phyloP scores from a whole-genome alignment of 2,113 vertebrate species.

The Triplophysa tibetana region DNA sequence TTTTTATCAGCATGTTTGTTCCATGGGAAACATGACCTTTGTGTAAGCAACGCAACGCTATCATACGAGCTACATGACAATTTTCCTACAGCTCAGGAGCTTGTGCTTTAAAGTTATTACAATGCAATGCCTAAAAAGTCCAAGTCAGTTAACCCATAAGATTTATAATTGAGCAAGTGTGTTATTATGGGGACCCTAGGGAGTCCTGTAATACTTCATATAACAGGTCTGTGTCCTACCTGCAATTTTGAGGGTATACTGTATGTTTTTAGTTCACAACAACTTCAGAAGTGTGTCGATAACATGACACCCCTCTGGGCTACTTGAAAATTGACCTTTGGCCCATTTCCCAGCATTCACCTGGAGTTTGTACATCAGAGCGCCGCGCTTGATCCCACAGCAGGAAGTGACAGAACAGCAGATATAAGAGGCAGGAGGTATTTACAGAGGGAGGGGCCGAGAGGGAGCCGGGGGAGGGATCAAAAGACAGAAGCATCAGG shows the following conservation, averaged over 20 bases:
- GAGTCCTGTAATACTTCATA: constrained; percentile 26
- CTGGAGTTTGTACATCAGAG: constrained; percentile 69
- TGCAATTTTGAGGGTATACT: neutral
- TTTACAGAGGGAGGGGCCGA: constrained; percentile 46
- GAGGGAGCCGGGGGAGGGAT: constrained; percentile 43
- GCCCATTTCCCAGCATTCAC: constrained; percentile 75
- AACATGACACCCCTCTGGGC: constrained; percentile 62
- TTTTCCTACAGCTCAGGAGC: neutral
- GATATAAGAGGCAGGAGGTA: constrained; percentile 45
- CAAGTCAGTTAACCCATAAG: neutral
- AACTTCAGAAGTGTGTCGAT: constrained; percentile 35
- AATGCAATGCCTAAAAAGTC: neutral
- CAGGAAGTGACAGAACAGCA: constrained; percentile 54
- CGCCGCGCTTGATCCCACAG: constrained; percentile 41
- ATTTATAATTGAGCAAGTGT: neutral
- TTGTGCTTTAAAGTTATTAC: neutral
- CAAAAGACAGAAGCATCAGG: constrained; percentile 47
- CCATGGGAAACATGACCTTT: no score
- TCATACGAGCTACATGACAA: no score
- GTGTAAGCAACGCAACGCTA: no score
- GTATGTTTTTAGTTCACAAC: neutral
- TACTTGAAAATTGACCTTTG: constrained; percentile 66
- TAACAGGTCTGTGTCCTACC: neutral
- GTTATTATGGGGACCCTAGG: constrained; percentile 34
- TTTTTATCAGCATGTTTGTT: no score